phyloP scores from a whole-genome alignment of 2,888 invertebrate species.

The Pyrochroa serraticornis region DNA sequence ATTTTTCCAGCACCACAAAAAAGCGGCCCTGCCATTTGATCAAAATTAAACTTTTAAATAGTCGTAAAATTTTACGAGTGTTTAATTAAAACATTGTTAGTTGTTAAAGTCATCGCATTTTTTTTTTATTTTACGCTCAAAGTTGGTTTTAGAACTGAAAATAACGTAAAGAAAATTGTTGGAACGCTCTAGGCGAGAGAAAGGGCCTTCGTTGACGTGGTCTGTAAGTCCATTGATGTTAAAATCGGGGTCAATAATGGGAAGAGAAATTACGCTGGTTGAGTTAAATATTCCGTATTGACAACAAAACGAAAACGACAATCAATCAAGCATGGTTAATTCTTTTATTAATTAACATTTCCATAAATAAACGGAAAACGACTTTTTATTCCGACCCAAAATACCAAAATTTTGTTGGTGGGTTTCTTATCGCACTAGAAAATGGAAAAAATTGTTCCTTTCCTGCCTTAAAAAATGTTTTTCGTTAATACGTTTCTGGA shows the following conservation, averaged over 20 bases:
- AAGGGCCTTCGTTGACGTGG: slow-evolving; percentile 3
- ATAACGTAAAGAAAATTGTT: no score
- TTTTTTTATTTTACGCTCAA: slow-evolving; percentile 2
- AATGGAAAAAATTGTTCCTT: no score
- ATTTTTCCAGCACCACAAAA: background rate
- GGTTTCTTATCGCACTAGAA: no score
- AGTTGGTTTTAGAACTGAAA: slow-evolving; percentile 4
- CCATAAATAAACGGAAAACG: no score
- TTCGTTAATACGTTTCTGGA: no score
- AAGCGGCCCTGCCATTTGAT: slow-evolving; percentile 2
- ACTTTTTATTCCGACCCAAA: no score
- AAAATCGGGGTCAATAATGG: slow-evolving; percentile 31
- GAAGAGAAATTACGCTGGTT: slow-evolving; percentile 24
- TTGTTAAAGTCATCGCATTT: background rate
- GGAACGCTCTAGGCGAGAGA: background rate
- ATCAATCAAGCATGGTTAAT: no score
- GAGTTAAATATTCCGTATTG: slow-evolving; percentile 1
- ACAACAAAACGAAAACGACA: background rate
- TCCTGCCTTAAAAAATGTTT: no score
- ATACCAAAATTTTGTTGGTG: no score
- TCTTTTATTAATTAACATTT: no score
- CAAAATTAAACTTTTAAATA: background rate
- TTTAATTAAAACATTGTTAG: no score
- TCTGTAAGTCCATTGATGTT: no score
- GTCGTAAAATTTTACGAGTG: background rate